Conservation (phyloP, 2,888 invertebrate genomes). For the Micropterix aruncella region DNA sequence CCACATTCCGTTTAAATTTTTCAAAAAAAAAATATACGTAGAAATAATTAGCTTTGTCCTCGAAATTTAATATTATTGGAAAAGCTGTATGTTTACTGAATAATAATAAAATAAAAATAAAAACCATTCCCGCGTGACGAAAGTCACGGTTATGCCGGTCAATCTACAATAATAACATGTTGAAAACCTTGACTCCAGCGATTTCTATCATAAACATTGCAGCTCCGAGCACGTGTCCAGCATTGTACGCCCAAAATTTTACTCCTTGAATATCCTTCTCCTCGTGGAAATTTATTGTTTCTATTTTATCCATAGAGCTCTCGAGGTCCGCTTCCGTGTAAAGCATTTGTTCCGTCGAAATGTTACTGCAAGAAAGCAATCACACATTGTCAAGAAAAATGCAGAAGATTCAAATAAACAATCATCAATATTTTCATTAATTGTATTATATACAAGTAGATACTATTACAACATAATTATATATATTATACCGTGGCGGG, state of each 20-base stretch:
- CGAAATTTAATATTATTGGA: too few relatives aligned
- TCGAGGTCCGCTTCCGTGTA: constrained; percentile 97
- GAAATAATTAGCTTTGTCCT: too few relatives aligned
- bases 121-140: too few relatives aligned
- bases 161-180: too few relatives aligned
- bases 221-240: constrained; percentile 96
- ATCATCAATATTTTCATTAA: constrained; percentile 10
- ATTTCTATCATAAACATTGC: constrained; percentile 99
- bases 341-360: constrained; percentile 91
- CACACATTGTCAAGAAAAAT: constrained; percentile 6
- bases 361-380: constrained; percentile 52
- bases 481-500: too few relatives aligned
- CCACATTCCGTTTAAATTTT: too few relatives aligned
- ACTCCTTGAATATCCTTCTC: constrained; percentile 95
- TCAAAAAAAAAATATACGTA: too few relatives aligned
- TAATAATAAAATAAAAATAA: too few relatives aligned
- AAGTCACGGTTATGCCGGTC: too few relatives aligned
- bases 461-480: constrained; percentile 2
- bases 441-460: constrained; percentile 5
- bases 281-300: constrained; percentile 95
- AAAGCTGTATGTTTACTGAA: too few relatives aligned
- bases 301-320: constrained; percentile 96
- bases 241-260: constrained; percentile 97
- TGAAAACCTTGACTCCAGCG: constrained; percentile 89
- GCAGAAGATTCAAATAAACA: neutral